Evolutionary conservation across 2,888 invertebrate species (phyloP).

Genomic region (Mamestra brassicae): DNA sequence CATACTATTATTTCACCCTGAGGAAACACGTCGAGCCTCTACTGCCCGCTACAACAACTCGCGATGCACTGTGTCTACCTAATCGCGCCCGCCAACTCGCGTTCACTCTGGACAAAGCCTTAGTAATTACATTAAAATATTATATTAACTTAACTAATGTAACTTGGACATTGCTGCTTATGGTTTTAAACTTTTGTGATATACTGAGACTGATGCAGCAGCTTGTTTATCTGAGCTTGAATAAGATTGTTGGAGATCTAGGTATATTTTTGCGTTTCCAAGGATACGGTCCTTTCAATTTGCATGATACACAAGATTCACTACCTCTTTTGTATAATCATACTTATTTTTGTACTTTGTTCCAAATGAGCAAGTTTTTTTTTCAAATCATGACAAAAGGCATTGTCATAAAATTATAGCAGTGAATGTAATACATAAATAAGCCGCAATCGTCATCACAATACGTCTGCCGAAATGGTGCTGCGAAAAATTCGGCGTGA

Average conservation of each 20-base stretch:
- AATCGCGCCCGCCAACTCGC: background rate
- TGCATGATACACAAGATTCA: background rate
- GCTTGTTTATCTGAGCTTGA: background rate
- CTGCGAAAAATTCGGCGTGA: too few species aligned
- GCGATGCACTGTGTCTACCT: background rate
- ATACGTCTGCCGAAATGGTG: too few species aligned
- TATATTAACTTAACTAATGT: constrained; percentile 45
- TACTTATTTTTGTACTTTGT: background rate
- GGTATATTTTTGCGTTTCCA: background rate
- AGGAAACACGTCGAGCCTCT: background rate
- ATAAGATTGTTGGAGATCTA: background rate
- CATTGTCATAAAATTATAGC: too few species aligned
- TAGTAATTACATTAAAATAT: constrained; percentile 62
- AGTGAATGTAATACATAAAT: too few species aligned
- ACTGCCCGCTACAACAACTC: background rate
- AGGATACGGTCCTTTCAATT: background rate
- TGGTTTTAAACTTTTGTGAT: constrained; percentile 10
- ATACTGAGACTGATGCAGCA: constrained; percentile 17
- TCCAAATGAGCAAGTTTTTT: too few species aligned
- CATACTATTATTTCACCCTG: background rate
- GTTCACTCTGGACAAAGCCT: background rate
- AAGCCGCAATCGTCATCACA: too few species aligned
- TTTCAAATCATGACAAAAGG: too few species aligned
- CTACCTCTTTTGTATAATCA: too few species aligned
- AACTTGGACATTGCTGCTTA: constrained; percentile 34